Evolutionary conservation across 2,888 invertebrate species (phyloP).

Genomic region (Dasypogon diadema): DNA sequence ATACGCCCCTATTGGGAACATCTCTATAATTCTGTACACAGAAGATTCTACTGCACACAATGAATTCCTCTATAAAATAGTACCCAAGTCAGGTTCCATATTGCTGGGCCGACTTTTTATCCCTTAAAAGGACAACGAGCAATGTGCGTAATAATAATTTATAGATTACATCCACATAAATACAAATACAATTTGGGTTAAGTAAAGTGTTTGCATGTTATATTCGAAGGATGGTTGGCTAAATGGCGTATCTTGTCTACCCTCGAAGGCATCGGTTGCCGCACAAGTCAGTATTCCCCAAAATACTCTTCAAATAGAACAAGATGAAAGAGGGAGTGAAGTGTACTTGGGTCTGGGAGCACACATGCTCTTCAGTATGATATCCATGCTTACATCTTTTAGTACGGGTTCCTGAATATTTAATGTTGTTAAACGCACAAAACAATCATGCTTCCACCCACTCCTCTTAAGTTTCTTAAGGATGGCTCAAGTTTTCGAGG

Average conservation of each 20-base stretch:
- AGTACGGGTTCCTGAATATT: constrained; percentile 55
- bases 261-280: background rate
- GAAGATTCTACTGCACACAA: background rate
- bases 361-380: constrained; percentile 44
- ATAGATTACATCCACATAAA: constrained; percentile 53
- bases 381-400: constrained; percentile 47
- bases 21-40: background rate
- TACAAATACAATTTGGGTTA: constrained; percentile 53
- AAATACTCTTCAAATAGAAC: constrained; percentile 38
- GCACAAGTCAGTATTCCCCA: background rate
- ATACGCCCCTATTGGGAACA: background rate
- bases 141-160: constrained; percentile 52
- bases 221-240: constrained; percentile 29
- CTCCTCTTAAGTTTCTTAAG: background rate
- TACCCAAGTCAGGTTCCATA: constrained; percentile 9
- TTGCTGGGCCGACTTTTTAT: constrained; percentile 25
- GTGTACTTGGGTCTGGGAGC: constrained; percentile 11
- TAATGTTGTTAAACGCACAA: constrained; percentile 57
- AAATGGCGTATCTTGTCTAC: constrained; percentile 30
- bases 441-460: constrained; percentile 53
- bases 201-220: constrained; percentile 55
- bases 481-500: background rate
- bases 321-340: background rate
- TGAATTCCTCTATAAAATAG: background rate
- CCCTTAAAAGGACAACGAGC: constrained; percentile 3